phyloP scores from a whole-genome alignment of 2,888 invertebrate species.

The Pyrrhosoma nymphula region DNA sequence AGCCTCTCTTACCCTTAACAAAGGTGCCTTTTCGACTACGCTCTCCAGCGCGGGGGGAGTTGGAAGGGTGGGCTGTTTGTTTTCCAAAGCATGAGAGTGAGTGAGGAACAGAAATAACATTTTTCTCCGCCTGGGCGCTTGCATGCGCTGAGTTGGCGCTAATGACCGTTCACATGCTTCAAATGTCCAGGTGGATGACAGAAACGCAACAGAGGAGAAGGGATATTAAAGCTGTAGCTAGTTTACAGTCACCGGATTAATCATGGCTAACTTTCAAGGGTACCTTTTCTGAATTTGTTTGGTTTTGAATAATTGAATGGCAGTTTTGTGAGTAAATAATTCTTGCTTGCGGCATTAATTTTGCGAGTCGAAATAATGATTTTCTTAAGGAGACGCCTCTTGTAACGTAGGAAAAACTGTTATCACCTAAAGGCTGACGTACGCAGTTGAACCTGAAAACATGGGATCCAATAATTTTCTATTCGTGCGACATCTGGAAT shows the following conservation, averaged over 20 bases:
- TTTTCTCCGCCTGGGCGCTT: not conserved
- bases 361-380: too few relatives aligned
- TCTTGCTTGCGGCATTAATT: too few relatives aligned
- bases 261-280: not conserved
- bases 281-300: not conserved
- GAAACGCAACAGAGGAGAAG: not conserved
- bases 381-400: too few relatives aligned
- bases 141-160: not conserved
- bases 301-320: not conserved
- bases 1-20: not conserved
- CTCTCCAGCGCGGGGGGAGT: not conserved
- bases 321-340: too few relatives aligned
- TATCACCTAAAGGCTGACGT: too few relatives aligned
- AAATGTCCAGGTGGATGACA: not conserved
- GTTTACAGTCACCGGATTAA: not conserved
- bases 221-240: not conserved
- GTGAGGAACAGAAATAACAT: constrained; percentile 16
- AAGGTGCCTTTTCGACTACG: constrained; percentile 26
- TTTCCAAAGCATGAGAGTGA: not conserved
- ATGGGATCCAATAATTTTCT: too few relatives aligned
- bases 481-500: too few relatives aligned
- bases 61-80: not conserved
- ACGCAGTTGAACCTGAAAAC: too few relatives aligned
- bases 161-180: not conserved
- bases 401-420: too few relatives aligned